Percentiles rank a stretch among this genome's conserved stretches.
phyloP scores from a whole-genome alignment of 2,113 vertebrate species.

The Callaeas wilsoni region DNA sequence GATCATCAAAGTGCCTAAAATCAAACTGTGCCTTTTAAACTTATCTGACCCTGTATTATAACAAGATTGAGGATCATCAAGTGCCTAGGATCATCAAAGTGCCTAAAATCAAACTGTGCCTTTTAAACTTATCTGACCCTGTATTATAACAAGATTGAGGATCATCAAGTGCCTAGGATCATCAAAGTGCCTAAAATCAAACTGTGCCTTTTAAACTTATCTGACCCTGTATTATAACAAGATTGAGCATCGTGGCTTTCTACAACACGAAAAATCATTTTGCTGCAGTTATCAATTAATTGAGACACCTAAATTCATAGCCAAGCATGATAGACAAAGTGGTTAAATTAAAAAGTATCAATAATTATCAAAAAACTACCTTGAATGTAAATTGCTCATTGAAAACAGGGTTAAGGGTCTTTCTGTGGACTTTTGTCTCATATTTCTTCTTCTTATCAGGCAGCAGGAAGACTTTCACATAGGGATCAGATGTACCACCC shows the following conservation, averaged over 20 bases:
- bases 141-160: not conserved
- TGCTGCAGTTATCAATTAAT: not conserved
- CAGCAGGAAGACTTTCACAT: constrained; percentile 81
- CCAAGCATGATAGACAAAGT: not conserved
- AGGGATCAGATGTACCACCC: constrained; percentile 83
- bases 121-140: not conserved
- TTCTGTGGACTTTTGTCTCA: constrained; percentile 84
- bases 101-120: not conserved
- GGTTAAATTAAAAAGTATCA: not conserved
- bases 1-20: not conserved
- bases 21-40: not conserved
- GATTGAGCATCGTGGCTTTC: not conserved
- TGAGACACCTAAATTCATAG: not conserved
- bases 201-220: not conserved
- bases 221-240: not conserved
- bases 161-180: too few species aligned
- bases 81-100: not conserved
- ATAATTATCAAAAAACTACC: constrained; percentile 62
- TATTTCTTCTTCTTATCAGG: constrained; percentile 86
- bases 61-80: not conserved
- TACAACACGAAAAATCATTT: not conserved
- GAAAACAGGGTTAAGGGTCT: constrained; percentile 84
- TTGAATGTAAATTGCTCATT: constrained; percentile 85
- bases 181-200: not conserved
- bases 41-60: not conserved